Evolutionary conservation across 2,888 invertebrate species (phyloP).

Genomic region (Rhagophthalmus giganteus): DNA sequence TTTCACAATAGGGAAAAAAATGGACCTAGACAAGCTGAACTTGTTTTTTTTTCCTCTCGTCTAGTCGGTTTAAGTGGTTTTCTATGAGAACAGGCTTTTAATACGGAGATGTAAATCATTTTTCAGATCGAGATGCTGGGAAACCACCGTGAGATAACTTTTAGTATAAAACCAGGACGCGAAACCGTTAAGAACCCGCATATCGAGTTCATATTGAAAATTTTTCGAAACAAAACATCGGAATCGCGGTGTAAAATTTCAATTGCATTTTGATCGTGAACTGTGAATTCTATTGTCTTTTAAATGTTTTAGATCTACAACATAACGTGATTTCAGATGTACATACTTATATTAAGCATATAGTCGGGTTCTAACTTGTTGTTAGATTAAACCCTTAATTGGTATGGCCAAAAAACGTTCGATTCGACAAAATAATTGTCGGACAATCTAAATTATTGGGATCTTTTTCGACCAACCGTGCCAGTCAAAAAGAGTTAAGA

Average conservation of each 20-base stretch:
- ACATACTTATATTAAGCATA: too few relatives aligned
- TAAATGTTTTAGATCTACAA: too few relatives aligned
- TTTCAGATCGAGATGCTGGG: constrained; percentile 30
- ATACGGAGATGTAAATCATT: constrained; percentile 29
- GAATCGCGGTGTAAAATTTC: not conserved
- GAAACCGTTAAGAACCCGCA: constrained; percentile 23
- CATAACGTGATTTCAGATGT: too few relatives aligned
- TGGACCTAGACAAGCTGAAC: constrained; percentile 25
- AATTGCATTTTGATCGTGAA: not conserved
- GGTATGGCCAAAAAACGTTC: too few relatives aligned
- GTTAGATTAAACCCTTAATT: too few relatives aligned
- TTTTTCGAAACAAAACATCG: constrained; percentile 5
- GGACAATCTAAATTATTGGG: too few relatives aligned
- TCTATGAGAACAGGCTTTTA: constrained; percentile 31
- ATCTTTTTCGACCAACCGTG: too few relatives aligned
- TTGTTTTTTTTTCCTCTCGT: constrained; percentile 14
- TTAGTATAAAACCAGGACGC: constrained; percentile 14
- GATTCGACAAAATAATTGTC: too few relatives aligned
- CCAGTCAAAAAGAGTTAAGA: too few relatives aligned
- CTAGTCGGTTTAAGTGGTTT: constrained; percentile 22
- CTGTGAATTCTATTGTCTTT: too few relatives aligned
- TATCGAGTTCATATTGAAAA: constrained; percentile 9
- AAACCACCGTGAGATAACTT: constrained; percentile 28
- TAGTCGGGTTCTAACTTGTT: too few relatives aligned
- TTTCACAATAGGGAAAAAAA: not conserved